A percentile compares a stretch with the other conserved stretches of the same genome.
phyloP scores from a whole-genome alignment of 2,888 invertebrate species.

The Furcula furcula region DNA sequence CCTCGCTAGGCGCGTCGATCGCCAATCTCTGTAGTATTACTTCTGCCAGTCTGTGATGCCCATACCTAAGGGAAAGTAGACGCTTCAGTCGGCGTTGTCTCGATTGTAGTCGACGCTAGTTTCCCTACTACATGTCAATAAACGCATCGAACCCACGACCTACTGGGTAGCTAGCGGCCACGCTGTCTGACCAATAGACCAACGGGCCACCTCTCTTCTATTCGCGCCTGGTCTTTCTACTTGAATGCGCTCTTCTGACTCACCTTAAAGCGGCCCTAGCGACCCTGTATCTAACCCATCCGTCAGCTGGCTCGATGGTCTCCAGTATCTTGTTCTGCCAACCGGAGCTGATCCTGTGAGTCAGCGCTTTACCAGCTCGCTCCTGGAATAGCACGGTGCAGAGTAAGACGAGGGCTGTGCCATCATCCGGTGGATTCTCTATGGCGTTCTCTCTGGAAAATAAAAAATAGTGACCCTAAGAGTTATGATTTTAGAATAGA shows the following conservation, averaged over 20 bases:
- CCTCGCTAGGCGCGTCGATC: slow-evolving; percentile 90
- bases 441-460: slow-evolving; percentile 33
- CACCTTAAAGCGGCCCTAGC: slow-evolving; percentile 92
- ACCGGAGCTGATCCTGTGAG: slow-evolving; percentile 46
- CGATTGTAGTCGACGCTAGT: no score
- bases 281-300: slow-evolving; percentile 93
- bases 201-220: no score
- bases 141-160: no score
- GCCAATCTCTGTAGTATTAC: slow-evolving; percentile 83
- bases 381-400: slow-evolving; percentile 93
- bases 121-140: no score
- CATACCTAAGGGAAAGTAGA: no score
- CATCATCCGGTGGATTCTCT: slow-evolving; percentile 57
- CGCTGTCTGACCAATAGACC: no score
- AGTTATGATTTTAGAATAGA: not conserved
- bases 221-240: no score
- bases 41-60: slow-evolving; percentile 88
- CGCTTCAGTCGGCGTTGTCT: no score
- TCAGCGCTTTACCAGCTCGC: slow-evolving; percentile 86
- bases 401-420: slow-evolving; percentile 87
- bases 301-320: slow-evolving; percentile 76
- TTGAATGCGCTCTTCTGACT: slow-evolving; percentile 3
- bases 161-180: no score
- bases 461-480: not conserved
- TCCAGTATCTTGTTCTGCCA: slow-evolving; percentile 78